Evolutionary conservation across 1,140 invertebrate genomes (phyloP), one percentile per base, ranked within the genome.

Genomic region (Formica exsecta): DNA sequence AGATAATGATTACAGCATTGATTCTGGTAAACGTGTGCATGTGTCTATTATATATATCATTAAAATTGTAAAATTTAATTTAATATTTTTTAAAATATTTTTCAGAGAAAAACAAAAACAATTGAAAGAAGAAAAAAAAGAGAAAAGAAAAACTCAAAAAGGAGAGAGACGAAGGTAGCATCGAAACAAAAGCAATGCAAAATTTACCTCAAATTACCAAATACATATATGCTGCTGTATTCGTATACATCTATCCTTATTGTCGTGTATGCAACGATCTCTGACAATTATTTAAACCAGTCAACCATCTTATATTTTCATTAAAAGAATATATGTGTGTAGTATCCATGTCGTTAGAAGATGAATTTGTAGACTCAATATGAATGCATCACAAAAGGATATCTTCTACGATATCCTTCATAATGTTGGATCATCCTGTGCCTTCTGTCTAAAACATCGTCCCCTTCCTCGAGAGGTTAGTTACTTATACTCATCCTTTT

Each of bases 141-240:
- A 98, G 90, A 98, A 98, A 92, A 97, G 98, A 29, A 98, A 98
- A 94, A 98, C 98, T 92, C 97, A 97, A 89, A 98, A 98, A 95
- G 97, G 97, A 13, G 98, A 98, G 95, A 95, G 97, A 88, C 96
- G 97, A 89, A 97, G 98, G 96, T 98, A 98, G 97, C 97, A 96
- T 92, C 77, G 48, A 84, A 70, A 85, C 36, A 70, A 77, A 65
- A 84, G 13, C 16, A 68, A 51, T 22, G 11, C 57, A 80, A 80
- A 16, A 64, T 83, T 89, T 88, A 86, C 36, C 59, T 88, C 66
- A 62, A 85, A 68, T 66, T 79, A 90, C 32, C 36, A 32, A 76
- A 85, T 83, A 29, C 22, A 90, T 87, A 88, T 85, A 81, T 79
- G 84, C 76, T 79, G 59, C 71, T 44, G 54, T 80, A 88, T 92